These are phyloP conservation scores for Podarcis cretensis DNA, from an alignment of 2,113 vertebrate species.

Conservation along the genomic window DNA sequence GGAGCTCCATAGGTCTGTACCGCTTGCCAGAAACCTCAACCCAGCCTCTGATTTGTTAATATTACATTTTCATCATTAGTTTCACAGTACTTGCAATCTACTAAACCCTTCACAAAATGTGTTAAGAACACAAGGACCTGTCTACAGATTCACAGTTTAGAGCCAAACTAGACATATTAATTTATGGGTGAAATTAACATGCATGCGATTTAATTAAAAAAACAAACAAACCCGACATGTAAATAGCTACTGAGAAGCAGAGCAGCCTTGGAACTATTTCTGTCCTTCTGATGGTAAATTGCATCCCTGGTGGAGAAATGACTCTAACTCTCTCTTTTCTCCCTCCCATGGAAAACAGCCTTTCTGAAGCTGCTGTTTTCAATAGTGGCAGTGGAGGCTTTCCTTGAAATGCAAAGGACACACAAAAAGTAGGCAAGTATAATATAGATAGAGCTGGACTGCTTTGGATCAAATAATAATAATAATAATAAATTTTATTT, in stretches of 20 bases:
- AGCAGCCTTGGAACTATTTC: not conserved
- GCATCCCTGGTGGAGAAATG: not conserved
- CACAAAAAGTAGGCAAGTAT: not conserved
- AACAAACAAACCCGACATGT: not conserved
- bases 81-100: not conserved
- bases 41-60: not conserved
- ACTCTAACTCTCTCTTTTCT: not conserved
- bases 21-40: not conserved
- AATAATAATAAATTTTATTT: too few relatives aligned
- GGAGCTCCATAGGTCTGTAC: not conserved
- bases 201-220: not conserved
- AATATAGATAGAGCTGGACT: not conserved
- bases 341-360: not conserved
- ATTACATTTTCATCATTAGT: not conserved
- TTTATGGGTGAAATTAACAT: not conserved
- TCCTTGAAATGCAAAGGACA: not conserved
- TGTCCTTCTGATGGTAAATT: not conserved
- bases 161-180: not conserved
- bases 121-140: not conserved
- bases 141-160: not conserved
- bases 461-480: not conserved
- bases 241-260: not conserved
- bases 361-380: not conserved
- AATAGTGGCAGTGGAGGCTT: not conserved
- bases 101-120: not conserved